Evolutionary conservation across 2,888 invertebrate species (phyloP).

Genomic region (Synergus japonicus): DNA sequence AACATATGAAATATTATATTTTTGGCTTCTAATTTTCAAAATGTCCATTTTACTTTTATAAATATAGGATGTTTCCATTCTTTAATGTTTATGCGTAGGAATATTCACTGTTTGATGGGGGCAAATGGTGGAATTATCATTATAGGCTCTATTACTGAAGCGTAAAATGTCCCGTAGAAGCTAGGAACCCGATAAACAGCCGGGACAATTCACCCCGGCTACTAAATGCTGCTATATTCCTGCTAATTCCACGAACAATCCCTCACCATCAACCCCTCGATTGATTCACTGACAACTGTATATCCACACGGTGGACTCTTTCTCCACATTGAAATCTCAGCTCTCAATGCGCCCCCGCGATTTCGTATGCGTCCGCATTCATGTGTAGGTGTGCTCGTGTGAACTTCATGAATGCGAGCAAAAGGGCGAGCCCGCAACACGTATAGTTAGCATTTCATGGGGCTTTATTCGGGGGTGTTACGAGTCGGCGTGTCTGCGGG

Average conservation of each 20-base stretch:
- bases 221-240: conserved; percentile 65
- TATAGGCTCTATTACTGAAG: conserved; percentile 12
- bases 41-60: neutral
- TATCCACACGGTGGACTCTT: conserved; percentile 41
- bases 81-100: too few species aligned
- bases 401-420: conserved; percentile 41
- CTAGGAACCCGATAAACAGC: conserved; percentile 27
- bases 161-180: conserved; percentile 22
- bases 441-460: conserved; percentile 70
- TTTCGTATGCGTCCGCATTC: conserved; percentile 46
- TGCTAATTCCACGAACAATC: conserved; percentile 62
- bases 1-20: neutral
- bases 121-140: conserved; percentile 17
- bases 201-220: conserved; percentile 37
- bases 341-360: conserved; percentile 44
- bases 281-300: conserved; percentile 36
- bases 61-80: too few species aligned
- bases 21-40: neutral
- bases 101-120: neutral
- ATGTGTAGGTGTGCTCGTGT: conserved; percentile 47
- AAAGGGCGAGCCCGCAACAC: conserved; percentile 62
- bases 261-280: conserved; percentile 47
- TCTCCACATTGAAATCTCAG: conserved; percentile 48
- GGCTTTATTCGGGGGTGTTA: conserved; percentile 70
- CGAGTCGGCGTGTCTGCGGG: conserved; percentile 60